These are phyloP conservation scores for Toxotes chatareus DNA, from an alignment of 2,113 vertebrate genomes.

Conservation along the genomic window DNA sequence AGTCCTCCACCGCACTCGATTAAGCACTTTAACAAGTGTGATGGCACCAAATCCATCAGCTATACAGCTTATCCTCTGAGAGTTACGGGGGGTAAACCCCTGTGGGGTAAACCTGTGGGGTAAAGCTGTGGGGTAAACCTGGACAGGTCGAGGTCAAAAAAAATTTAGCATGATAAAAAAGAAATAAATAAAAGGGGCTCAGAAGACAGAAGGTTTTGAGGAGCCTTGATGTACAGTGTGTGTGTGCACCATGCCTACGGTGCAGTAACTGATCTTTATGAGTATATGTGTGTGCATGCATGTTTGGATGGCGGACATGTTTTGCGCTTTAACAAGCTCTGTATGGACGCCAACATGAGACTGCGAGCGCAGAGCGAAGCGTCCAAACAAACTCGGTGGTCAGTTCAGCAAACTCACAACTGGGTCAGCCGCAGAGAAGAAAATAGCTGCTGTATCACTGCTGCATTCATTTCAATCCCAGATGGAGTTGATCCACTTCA, in stretches of 20 bases:
- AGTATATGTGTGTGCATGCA: constrained; percentile 15
- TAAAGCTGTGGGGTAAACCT: too few relatives aligned
- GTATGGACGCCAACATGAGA: constrained; percentile 43
- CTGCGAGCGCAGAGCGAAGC: constrained; percentile 6
- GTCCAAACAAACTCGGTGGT: constrained; percentile 63
- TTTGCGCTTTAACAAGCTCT: constrained; percentile 58
- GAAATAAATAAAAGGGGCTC: background rate
- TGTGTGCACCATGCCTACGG: background rate
- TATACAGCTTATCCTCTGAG: too few relatives aligned
- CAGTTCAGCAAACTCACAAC: constrained; percentile 51
- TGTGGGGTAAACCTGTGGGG: too few relatives aligned
- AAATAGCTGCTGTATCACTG: constrained; percentile 45
- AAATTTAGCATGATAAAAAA: background rate
- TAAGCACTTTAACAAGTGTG: too few relatives aligned
- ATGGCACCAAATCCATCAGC: too few relatives aligned
- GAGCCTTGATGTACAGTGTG: background rate
- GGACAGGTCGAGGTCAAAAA: too few relatives aligned
- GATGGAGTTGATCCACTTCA: constrained; percentile 41
- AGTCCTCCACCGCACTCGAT: too few relatives aligned
- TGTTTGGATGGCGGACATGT: background rate
- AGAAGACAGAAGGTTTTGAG: too few relatives aligned
- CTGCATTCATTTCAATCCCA: constrained; percentile 36
- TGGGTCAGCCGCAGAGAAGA: constrained; percentile 55
- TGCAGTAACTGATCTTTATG: constrained; percentile 6
- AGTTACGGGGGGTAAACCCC: too few relatives aligned